Base-by-base conservation (phyloP, 2,888 invertebrate genomes). In the Xiphydria camelus region DNA sequence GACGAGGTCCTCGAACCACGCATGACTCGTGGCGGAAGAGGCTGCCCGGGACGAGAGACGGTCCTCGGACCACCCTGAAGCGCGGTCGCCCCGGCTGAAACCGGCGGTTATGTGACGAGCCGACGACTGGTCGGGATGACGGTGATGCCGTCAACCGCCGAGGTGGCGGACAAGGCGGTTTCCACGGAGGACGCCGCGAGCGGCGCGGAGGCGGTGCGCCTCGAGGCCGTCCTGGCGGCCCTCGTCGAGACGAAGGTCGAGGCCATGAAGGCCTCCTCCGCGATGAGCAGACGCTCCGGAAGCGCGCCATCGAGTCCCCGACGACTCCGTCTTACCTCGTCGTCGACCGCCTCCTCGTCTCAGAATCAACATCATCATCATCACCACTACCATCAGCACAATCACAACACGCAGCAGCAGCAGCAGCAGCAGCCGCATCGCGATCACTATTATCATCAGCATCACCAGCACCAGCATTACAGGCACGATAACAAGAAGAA, bases 241-340 rank as follows among this genome's bases (percentile, higher is more conserved):
- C 78, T 87, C 52, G 85, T 88, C 55, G 85, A 87, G 75, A 83
- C 83, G 62, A 88, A 88, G 79, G 82, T 85, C 72, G 78, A 85
- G 77, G 78, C 86, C 67, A 76, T 82, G 77, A 78, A 80, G 70
- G 75, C 78, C 62, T 60, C 75, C 58, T 59, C 71, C 59, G 57
- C 75, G 69, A 61, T 74, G 67, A n/a, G 77, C 75, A 67, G 74
- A 78, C 62, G 66, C 76, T 56, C 78, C 76, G 49, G 80, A 47
- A 62, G 73, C 51, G 59, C 68, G 29, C 76, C 77, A 33, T 66
- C 76, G 9, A 79, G 77, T 58, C 78, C 78, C 2, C 74, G 75
- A 29, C 69, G 77, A 41, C 66, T 77, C 19, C 63, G 77, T 45
- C 62, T 77, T 19, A 75, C 77, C 31, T 78, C 78, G 22, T 75